phyloP scores from a whole-genome alignment of 2,888 invertebrate genomes.

The Pterostichus madidus region DNA sequence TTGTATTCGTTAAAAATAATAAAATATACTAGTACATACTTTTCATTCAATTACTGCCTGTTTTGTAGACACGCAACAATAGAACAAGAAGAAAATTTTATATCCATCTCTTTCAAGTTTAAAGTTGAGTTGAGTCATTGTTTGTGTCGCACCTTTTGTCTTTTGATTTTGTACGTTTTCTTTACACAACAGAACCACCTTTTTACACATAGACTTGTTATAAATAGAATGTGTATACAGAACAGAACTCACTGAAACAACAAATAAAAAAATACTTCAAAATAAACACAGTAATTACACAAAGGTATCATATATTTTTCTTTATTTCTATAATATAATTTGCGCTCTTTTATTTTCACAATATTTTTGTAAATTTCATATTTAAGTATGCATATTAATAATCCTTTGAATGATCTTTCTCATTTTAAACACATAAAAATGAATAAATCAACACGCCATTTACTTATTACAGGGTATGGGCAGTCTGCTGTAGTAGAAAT shows the following conservation, averaged over 20 bases:
- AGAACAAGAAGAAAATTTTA: neutral
- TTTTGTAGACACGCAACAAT: slow-evolving; percentile 1
- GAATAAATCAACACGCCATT: no score
- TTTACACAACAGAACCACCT: neutral
- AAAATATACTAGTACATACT: neutral
- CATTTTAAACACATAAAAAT: no score
- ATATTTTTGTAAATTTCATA: no score
- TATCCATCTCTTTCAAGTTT: neutral
- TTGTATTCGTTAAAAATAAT: neutral
- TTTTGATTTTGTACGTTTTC: neutral
- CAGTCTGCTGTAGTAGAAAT: no score
- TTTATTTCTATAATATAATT: no score
- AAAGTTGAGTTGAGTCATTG: neutral
- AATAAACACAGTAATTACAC: neutral
- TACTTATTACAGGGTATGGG: no score
- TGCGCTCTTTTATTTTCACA: no score
- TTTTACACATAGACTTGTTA: neutral
- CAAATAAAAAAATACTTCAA: no score
- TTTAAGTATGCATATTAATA: no score
- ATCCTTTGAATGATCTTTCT: no score
- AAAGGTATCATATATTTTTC: neutral
- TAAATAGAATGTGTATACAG: neutral
- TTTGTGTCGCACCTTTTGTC: neutral
- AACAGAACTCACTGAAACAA: no score
- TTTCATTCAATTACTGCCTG: slow-evolving; percentile 4